phyloP scores from a whole-genome alignment of 1,140 invertebrate species.

The Drosophila sechellia region DNA sequence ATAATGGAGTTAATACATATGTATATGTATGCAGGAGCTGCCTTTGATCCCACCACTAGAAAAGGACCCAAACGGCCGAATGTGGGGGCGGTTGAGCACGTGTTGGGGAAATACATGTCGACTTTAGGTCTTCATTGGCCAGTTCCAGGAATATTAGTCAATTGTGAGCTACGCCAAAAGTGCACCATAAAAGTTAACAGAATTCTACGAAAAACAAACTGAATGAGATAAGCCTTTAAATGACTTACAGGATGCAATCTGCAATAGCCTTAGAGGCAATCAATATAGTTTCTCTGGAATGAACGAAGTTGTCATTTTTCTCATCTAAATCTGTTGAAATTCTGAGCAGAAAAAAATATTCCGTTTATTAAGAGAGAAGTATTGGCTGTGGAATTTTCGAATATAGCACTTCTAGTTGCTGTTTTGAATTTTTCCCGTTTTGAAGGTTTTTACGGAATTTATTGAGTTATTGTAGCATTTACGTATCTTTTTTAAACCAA shows the following conservation, averaged over 20 bases:
- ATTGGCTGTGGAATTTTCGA: background rate
- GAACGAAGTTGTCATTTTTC: too few species aligned
- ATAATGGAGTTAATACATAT: constrained; percentile 79
- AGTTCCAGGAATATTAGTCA: constrained; percentile 38
- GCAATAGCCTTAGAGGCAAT: constrained; percentile 1
- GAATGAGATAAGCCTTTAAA: constrained; percentile 8
- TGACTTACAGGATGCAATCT: constrained; percentile 13
- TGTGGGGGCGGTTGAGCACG: constrained; percentile 20
- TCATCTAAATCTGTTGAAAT: too few species aligned
- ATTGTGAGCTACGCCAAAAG: constrained; percentile 18
- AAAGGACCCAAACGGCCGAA: constrained; percentile 14
- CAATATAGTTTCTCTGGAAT: too few species aligned
- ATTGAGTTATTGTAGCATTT: constrained; percentile 1
- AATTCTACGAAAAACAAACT: constrained; percentile 8
- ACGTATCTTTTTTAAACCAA: background rate
- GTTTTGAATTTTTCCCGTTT: background rate
- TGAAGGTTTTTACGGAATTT: background rate
- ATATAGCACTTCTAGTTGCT: background rate
- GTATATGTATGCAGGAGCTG: constrained; percentile 43
- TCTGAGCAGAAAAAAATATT: too few species aligned
- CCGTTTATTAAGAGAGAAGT: too few species aligned
- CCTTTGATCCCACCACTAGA: constrained; percentile 64
- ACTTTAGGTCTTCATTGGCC: constrained; percentile 33
- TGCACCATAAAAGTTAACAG: constrained; percentile 19
- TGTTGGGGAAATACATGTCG: constrained; percentile 21